Conservation (phyloP, 2,113 vertebrate genomes). For the Apteryx owenii region DNA sequence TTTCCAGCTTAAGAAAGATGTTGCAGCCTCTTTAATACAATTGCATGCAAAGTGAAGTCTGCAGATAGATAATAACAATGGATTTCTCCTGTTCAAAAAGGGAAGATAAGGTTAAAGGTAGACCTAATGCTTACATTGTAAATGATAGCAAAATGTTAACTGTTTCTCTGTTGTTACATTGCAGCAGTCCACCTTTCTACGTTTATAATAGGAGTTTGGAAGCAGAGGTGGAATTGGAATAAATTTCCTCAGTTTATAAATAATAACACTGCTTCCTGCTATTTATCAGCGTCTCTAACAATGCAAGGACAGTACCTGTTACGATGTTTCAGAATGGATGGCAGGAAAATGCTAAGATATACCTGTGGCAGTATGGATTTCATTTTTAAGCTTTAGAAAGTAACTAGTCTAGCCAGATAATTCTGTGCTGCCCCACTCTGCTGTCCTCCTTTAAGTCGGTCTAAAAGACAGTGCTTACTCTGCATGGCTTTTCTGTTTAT, state of each 20-base stretch:
- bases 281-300: not conserved
- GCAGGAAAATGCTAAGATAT: not conserved
- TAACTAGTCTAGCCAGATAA: not conserved
- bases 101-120: not conserved
- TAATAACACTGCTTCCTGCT: not conserved
- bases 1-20: not conserved
- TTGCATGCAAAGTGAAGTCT: not conserved
- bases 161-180: not conserved
- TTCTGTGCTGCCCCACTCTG: not conserved
- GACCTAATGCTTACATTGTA: not conserved
- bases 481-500: not conserved
- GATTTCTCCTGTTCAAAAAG: not conserved
- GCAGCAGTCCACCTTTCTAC: not conserved
- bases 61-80: not conserved
- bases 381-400: not conserved
- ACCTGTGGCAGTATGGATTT: not conserved
- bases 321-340: not conserved
- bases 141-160: not conserved
- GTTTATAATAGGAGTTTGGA: not conserved
- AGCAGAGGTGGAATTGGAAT: not conserved
- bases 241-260: not conserved
- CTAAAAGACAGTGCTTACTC: accelerated
- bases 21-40: not conserved
- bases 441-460: not conserved
- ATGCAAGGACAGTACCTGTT: not conserved